These are phyloP conservation scores for Trachelus troglodyta DNA, from an alignment of 2,888 invertebrate genomes.

Conservation along the genomic window DNA sequence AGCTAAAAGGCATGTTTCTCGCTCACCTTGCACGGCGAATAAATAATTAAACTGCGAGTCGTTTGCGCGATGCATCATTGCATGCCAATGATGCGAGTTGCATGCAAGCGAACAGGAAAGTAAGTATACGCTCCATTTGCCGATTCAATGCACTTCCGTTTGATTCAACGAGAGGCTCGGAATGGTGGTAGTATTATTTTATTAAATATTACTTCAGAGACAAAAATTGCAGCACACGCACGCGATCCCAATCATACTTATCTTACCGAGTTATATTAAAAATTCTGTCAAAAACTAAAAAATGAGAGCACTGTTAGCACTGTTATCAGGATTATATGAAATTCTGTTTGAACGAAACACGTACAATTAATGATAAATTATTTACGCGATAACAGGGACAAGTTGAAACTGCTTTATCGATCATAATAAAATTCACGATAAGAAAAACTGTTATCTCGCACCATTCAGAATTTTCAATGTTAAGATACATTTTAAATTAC, in stretches of 20 bases:
- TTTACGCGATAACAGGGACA: neutral
- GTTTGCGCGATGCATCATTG: constrained; percentile 28
- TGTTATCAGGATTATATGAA: neutral
- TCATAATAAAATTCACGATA: neutral
- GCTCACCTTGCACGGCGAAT: constrained; percentile 31
- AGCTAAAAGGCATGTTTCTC: neutral
- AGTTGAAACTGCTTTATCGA: neutral
- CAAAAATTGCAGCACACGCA: neutral
- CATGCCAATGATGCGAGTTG: constrained; percentile 34
- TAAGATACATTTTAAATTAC: neutral
- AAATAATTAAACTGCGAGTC: constrained; percentile 21
- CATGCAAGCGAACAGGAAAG: neutral
- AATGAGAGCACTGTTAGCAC: neutral
- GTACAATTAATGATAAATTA: neutral
- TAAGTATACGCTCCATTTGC: constrained; percentile 20
- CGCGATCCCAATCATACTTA: neutral
- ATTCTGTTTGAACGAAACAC: neutral
- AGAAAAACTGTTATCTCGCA: neutral
- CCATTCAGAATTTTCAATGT: neutral
- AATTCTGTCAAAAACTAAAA: neutral
- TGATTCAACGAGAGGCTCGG: constrained; percentile 13
- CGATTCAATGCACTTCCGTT: constrained; percentile 31
- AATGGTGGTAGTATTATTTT: neutral
- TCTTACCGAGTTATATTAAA: neutral
- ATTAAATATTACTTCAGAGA: neutral